These are phyloP conservation scores for Volucella inanis DNA, from an alignment of 2,888 invertebrate genomes.

Conservation along the genomic window DNA sequence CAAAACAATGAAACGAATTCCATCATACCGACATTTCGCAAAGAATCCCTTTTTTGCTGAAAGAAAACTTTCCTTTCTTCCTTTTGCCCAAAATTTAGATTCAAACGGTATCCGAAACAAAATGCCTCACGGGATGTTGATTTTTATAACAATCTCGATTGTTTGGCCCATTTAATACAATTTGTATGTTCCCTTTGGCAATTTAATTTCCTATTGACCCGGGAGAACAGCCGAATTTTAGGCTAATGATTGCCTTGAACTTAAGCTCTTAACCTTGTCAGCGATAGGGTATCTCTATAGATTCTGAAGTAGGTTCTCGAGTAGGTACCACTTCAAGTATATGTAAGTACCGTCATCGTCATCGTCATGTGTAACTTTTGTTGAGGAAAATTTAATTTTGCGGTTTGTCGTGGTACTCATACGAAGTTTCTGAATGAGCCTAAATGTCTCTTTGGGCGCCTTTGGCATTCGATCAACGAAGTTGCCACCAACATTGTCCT, in stretches of 20 bases:
- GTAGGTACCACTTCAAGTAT: background rate
- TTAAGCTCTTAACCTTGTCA: constrained; percentile 43
- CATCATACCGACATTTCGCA: background rate
- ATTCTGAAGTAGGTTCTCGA: constrained; percentile 6
- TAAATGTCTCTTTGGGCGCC: constrained; percentile 32
- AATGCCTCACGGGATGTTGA: constrained; percentile 49
- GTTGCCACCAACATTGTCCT: constrained; percentile 43
- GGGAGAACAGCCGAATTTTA: constrained; percentile 37
- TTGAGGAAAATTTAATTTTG: constrained; percentile 60
- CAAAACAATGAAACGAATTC: constrained; percentile 24
- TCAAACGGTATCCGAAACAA: constrained; percentile 15
- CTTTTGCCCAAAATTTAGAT: background rate
- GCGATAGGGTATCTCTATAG: constrained; percentile 16
- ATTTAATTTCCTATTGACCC: constrained; percentile 58
- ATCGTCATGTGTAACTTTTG: constrained; percentile 32
- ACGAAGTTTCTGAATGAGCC: constrained; percentile 39
- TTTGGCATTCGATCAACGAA: constrained; percentile 66
- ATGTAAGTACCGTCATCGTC: background rate
- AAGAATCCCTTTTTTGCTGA: background rate
- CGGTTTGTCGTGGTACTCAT: constrained; percentile 43
- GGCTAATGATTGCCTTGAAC: constrained; percentile 57
- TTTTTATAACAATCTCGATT: constrained; percentile 40
- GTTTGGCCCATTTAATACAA: constrained; percentile 65
- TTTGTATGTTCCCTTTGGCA: constrained; percentile 54
- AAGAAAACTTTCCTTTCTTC: background rate